phyloP scores from a whole-genome alignment of 1,140 invertebrate genomes.

The Gerris buenoi region DNA sequence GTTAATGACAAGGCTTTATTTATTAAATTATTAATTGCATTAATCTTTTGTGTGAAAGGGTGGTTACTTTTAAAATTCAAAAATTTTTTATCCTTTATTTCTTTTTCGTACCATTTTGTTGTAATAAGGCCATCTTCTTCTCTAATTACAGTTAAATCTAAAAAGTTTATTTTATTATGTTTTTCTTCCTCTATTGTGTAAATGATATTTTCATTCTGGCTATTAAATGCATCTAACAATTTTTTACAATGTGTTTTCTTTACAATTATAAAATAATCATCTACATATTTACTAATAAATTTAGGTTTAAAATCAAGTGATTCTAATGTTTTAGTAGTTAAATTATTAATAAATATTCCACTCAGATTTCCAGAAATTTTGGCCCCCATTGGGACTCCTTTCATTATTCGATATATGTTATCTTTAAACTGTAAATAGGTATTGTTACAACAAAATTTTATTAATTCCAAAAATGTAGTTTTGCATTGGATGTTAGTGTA shows the following conservation, averaged over 20 bases:
- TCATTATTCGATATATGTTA: background rate
- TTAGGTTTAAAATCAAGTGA: background rate
- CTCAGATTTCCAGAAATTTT: background rate
- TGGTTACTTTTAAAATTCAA: background rate
- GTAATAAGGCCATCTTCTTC: background rate
- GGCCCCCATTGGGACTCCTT: background rate
- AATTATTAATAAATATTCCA: background rate
- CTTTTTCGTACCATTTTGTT: background rate
- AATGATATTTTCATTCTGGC: background rate
- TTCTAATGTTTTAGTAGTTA: background rate
- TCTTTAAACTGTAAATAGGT: background rate
- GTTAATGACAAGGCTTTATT: background rate
- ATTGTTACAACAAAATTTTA: background rate
- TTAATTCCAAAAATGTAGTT: background rate
- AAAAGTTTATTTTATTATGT: background rate
- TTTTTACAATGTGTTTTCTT: background rate
- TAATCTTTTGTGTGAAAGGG: slow-evolving; percentile 78
- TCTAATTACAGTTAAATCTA: background rate
- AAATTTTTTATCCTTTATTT: too few species aligned
- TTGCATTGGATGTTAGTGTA: background rate
- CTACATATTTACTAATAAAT: background rate
- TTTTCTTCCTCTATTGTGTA: background rate
- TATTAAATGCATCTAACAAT: background rate
- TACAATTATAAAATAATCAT: background rate
- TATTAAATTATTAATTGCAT: background rate